Base-by-base conservation (phyloP, 2,888 invertebrate genomes). In the Leptodirus hochenwartii region DNA sequence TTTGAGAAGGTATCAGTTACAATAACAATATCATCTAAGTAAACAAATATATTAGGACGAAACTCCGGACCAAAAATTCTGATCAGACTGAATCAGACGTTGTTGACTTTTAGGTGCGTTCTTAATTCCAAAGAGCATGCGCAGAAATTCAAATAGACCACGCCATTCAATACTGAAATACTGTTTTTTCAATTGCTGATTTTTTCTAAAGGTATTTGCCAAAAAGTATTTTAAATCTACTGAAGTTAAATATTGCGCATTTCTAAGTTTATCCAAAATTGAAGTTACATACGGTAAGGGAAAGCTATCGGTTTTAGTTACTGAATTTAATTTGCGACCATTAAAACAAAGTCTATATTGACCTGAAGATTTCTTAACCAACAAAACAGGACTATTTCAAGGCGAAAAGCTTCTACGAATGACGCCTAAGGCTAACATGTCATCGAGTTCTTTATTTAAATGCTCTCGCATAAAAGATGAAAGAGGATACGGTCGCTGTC, bases 191-290 rank as follows among this genome's bases (percentile, higher is more conserved):
- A 2, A 30, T 9, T 0, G 37, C 39, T 1, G 25, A 22, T 5
- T 26, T 22, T 5, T 34, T n/a, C n/a, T n/a, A 46, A 27, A 3
- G 39, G 39, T 10, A 47, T 35, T 32, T 46, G 42, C 40, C 40
- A 43, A 34, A 41, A 43, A 4, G 38, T 37, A 30, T 9, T 33
- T 37, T 3, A 43, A 27, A 34, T 45, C 41, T 5, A 44, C 31
- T 4, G 37, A 37, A 5, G 35, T 33, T 10, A 44, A 28, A 31
- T 31, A 47, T 11, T 37, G 33, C 4, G 43, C 40, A 25, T 36
- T 38, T 4, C 34, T 15, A 13, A 46, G 31, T 6, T 27, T 35
- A 12, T 31, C 33, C 6, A 47, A 29, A 6, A 44, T 44, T 12
- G 30, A 17, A n/a, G 37, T 38, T 2, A 47, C 32, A 9, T 31